Evolutionary conservation across 1,140 invertebrate genomes (phyloP), one percentile per base, ranked within the genome.

Genomic region (Leguminivora glycinivorella): DNA sequence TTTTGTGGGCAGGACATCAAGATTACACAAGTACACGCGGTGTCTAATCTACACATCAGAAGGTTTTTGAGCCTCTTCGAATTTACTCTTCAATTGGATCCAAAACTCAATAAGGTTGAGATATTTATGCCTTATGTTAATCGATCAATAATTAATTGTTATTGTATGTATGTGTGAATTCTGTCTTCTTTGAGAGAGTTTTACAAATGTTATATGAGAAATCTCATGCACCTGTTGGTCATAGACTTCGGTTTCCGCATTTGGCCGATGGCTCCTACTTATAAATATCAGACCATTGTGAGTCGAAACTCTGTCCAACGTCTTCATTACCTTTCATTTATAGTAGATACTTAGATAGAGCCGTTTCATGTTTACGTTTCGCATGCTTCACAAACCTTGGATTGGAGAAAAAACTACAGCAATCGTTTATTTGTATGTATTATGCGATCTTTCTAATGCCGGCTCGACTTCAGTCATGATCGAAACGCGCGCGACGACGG

Each of bases 381-480:
- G 58, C 58, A 63, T 63, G 26, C 14, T 63, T 29, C 7, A 63
- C 58, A 63, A 63, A 29, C 58, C 58, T 63, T 63, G 58, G 26
- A 63, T 63, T 29, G 29, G 29, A 29, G 58, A 63, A 63, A 63
- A 63, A 63, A 63, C 56, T 25, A 31, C 26, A 63, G 25, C 58
- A 34, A 63, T 60, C 56, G 56, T 60, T 60, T 29, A 60, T 60
- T 60, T 60, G 56, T 26, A 74, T 60, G 56, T 26, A 74, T 74
- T 73, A 72, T 69, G 74, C 72, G 74, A 76, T 81, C 72, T 81
- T 77, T 79, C 77, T 78, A 81, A 81, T 81, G 72, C 76, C 40
- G 56, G 71, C 72, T 63, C 9, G 70, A 75, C 75, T 78, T 84
- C 85, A 89, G 87, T 89, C 67, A 73, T 72, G 78, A 73, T 75